A percentile compares a stretch with the other conserved stretches of the same genome.
Evolutionary conservation across 2,888 invertebrate genomes (phyloP).

Genomic region (Pegoplata infirma): DNA sequence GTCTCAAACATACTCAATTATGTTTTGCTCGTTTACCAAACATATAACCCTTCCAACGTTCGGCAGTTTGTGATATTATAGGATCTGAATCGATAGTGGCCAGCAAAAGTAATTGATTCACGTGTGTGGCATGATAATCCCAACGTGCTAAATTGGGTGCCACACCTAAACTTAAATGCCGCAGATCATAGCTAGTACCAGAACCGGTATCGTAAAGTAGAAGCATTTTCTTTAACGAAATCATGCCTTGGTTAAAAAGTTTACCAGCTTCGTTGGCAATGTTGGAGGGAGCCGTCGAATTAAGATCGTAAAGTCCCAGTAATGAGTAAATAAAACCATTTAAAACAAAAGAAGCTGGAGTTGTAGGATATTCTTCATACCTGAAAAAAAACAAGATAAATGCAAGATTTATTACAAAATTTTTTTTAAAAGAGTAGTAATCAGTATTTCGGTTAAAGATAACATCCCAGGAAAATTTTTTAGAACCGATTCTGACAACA

Average conservation of each 20-base stretch:
- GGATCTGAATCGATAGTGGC: slow-evolving; percentile 91
- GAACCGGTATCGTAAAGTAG: slow-evolving; percentile 96
- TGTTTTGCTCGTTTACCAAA: slow-evolving; percentile 95
- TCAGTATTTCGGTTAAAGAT: too few species aligned
- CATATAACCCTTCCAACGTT: slow-evolving; percentile 97
- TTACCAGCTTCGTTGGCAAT: slow-evolving; percentile 85
- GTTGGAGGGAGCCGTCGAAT: slow-evolving; percentile 85
- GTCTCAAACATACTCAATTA: slow-evolving; percentile 82
- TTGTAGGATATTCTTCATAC: slow-evolving; percentile 99
- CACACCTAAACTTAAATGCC: slow-evolving; percentile 91
- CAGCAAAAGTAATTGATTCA: slow-evolving; percentile 94
- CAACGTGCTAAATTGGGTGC: slow-evolving; percentile 97
- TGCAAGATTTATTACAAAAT: too few species aligned
- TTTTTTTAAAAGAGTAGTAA: too few species aligned
- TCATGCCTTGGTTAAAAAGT: slow-evolving; percentile 91
- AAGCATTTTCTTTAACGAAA: slow-evolving; percentile 90
- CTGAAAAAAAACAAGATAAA: too few species aligned
- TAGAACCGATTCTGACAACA: too few species aligned
- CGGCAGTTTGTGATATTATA: slow-evolving; percentile 89
- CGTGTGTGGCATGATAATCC: slow-evolving; percentile 99
- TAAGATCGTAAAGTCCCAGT: slow-evolving; percentile 96
- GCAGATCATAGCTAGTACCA: slow-evolving; percentile 96
- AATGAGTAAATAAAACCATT: slow-evolving; percentile 99
- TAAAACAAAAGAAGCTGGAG: slow-evolving; percentile 94
- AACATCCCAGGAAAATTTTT: too few species aligned